Conservation (phyloP, 2,113 vertebrate species). For the Gymnorhina tibicen region DNA sequence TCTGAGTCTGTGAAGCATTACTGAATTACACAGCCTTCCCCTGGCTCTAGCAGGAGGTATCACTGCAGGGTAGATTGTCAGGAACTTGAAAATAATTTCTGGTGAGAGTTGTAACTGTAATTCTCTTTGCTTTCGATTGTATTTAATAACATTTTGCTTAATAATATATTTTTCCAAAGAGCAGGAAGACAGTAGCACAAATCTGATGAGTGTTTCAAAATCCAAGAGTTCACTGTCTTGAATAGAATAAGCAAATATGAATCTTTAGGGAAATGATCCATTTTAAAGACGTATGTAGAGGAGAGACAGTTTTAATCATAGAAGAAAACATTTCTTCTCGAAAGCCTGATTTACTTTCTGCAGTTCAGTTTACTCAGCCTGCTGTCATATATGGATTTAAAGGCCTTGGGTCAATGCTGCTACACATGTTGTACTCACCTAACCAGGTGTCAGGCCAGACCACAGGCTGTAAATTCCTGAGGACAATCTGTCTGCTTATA, state of each 20-base stretch:
- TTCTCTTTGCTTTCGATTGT: not conserved
- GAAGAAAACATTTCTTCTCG: not conserved
- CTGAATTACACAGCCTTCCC: not conserved
- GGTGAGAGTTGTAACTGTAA: not conserved
- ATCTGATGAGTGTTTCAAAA: not conserved
- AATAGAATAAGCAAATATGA: not conserved
- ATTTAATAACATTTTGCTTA: not conserved
- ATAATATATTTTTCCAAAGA: not conserved
- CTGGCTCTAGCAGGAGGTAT: not conserved
- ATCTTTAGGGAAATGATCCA: not conserved
- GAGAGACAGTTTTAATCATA: not conserved
- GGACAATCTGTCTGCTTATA: not conserved
- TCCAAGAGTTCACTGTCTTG: not conserved
- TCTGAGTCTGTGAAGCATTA: not conserved
- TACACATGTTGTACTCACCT: not conserved
- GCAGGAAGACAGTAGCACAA: not conserved
- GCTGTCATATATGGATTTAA: not conserved
- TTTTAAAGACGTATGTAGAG: not conserved
- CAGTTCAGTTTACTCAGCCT: not conserved
- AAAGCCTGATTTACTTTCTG: not conserved
- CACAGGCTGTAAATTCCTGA: conserved; percentile 3
- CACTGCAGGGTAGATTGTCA: not conserved
- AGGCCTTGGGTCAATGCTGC: not conserved
- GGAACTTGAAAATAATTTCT: not conserved
- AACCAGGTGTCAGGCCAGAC: not conserved